phyloP scores from a whole-genome alignment of 2,113 vertebrate species.

The Campylomormyrus tamandua region DNA sequence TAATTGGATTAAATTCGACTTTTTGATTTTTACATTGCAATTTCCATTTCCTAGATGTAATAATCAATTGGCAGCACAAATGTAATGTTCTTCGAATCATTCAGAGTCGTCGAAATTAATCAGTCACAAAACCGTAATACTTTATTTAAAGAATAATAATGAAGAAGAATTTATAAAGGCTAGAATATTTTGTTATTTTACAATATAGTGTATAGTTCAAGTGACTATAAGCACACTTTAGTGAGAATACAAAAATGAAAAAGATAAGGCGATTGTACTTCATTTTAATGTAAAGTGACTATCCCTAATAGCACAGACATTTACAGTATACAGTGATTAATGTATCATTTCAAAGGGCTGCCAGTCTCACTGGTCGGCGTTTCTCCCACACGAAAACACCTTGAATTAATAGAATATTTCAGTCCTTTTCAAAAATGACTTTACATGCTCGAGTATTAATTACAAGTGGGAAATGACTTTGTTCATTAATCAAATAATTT shows the following conservation, averaged over 20 bases:
- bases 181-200: background rate
- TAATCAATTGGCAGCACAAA: background rate
- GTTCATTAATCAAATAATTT: constrained; percentile 63
- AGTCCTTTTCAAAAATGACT: constrained; percentile 36
- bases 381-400: constrained; percentile 31
- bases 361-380: constrained; percentile 27
- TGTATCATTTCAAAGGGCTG: constrained; percentile 27
- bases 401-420: constrained; percentile 37
- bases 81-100: background rate
- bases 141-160: background rate
- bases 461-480: constrained; percentile 62
- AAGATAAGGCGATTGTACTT: constrained; percentile 23
- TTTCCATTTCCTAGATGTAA: background rate
- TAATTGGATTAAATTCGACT: background rate
- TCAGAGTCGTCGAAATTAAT: background rate
- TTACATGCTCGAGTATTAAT: constrained; percentile 64
- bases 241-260: background rate
- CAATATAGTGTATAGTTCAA: background rate
- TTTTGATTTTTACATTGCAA: background rate
- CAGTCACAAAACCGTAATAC: background rate
- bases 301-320: constrained; percentile 34
- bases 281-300: constrained; percentile 26
- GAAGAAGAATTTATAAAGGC: background rate
- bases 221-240: background rate
- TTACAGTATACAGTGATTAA: constrained; percentile 37